Evolutionary conservation across 2,113 vertebrate species (phyloP).

Genomic region (Danionella cerebrum): DNA sequence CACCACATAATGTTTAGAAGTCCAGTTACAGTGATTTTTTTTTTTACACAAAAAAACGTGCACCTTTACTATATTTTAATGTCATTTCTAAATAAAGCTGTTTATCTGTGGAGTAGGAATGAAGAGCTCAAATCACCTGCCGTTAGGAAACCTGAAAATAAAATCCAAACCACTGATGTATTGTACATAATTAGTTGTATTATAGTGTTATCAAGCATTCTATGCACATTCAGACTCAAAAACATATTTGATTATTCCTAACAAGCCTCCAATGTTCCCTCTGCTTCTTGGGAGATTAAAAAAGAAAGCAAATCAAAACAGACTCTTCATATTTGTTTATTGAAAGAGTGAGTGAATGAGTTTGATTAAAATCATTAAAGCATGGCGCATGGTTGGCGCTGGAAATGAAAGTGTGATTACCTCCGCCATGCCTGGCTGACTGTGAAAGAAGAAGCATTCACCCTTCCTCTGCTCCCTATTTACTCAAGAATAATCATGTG

Average conservation of each 20-base stretch:
- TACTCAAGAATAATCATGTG: slow-evolving; percentile 37
- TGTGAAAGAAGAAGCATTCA: slow-evolving; percentile 13
- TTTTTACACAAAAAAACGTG: no score
- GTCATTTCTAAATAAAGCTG: no score
- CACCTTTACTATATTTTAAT: no score
- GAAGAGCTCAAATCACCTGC: not conserved
- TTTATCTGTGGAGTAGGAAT: no score
- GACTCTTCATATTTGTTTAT: slow-evolving; percentile 44
- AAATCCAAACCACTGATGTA: not conserved
- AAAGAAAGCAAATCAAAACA: slow-evolving; percentile 26
- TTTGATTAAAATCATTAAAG: slow-evolving; percentile 49
- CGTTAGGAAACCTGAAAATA: not conserved
- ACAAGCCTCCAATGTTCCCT: slow-evolving; percentile 4
- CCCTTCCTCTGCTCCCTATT: slow-evolving; percentile 26
- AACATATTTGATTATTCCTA: slow-evolving; percentile 25
- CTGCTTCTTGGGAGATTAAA: not conserved
- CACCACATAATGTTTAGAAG: no score
- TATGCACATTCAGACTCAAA: not conserved
- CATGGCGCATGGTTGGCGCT: slow-evolving; percentile 32
- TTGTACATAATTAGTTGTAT: slow-evolving; percentile 4
- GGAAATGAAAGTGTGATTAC: slow-evolving; percentile 43
- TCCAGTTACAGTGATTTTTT: no score
- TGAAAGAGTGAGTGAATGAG: slow-evolving; percentile 40
- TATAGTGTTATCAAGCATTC: not conserved
- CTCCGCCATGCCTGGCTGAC: slow-evolving; percentile 36